Base-by-base conservation (phyloP, 92 coral and sea anemone genomes). In the Muricea muricata region DNA sequence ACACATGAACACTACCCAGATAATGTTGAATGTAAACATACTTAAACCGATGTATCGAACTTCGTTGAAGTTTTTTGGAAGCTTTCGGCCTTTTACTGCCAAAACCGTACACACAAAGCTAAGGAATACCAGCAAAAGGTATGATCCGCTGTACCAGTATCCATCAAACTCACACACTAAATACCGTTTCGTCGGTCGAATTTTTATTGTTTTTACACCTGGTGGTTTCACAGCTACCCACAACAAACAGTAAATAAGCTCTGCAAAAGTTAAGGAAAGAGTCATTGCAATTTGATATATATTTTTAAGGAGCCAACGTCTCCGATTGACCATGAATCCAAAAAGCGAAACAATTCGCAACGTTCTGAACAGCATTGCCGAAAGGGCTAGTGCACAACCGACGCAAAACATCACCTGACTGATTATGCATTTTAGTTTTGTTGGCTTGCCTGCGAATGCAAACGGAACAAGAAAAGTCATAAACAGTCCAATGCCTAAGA, bases 51-150 rank as follows among this genome's bases (percentile, higher is more conserved):
- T 91, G 79, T 91, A 89, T 89, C 84, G 89, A n/a, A 94, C 97
- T 47, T 92, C 94, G 92, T 94, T 94, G 80, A 91, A 94, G 66
- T 93, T 94, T 83, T 94, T 91, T 0, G 98, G 98, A 34, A 93
- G 68, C 69, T 89, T 88, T 28, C 94, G 87, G 6, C 97, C 93
- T 73, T 79, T 84, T 56, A 84, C 91, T 3, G 97, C 98, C 54
- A 94, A 78, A 34, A 57, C 71, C 24, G 98, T 94, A 78, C 97
- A 90, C 31, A 80, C 69, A 30, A 93, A 35, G 80, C 93, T 93
- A 17, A 93, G 86, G 1, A 82, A 7, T 32, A 90, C 83, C 14
- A 93, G 69, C 52, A 90, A 72, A 21, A 93, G 88, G 60, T 87
- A 70, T 25, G 97, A 69, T n/a, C 89, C 78, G 24, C 86, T 66